Evolutionary conservation across 2,888 invertebrate species (phyloP).

Genomic region (Nycteola revayana): DNA sequence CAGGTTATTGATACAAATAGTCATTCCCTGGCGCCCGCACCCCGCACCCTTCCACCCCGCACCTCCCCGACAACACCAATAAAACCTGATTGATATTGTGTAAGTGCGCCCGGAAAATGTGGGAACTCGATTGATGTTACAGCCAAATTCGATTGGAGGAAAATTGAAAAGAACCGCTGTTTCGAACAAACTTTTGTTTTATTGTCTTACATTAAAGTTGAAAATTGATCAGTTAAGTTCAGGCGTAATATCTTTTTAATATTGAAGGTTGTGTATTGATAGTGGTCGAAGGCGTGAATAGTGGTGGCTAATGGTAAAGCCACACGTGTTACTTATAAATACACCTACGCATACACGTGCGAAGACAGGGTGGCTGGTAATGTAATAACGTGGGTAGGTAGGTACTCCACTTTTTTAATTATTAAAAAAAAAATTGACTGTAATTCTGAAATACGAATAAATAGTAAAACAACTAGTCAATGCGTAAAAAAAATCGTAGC

Average conservation of each 20-base stretch:
- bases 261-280: slow-evolving; percentile 54
- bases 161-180: slow-evolving; percentile 73
- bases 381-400: too few species aligned
- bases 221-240: slow-evolving; percentile 25
- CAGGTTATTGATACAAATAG: slow-evolving; percentile 83
- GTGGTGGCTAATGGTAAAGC: slow-evolving; percentile 61
- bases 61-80: slow-evolving; percentile 76
- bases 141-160: slow-evolving; percentile 79
- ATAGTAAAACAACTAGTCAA: too few species aligned
- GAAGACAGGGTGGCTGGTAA: too few species aligned
- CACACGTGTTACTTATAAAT: slow-evolving; percentile 42
- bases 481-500: too few species aligned
- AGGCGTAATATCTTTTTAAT: slow-evolving; percentile 43
- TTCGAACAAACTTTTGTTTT: slow-evolving; percentile 45
- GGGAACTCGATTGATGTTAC: slow-evolving; percentile 82
- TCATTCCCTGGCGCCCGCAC: slow-evolving; percentile 55
- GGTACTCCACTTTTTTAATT: too few species aligned
- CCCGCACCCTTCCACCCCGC: slow-evolving; percentile 37
- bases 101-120: slow-evolving; percentile 81
- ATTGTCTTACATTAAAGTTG: slow-evolving; percentile 37
- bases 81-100: slow-evolving; percentile 83
- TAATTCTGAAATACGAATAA: too few species aligned
- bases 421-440: too few species aligned
- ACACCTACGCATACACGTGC: too few species aligned
- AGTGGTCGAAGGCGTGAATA: slow-evolving; percentile 75